Evolutionary conservation across 2,888 invertebrate species (phyloP).

Genomic region (Copidosoma aretas): DNA sequence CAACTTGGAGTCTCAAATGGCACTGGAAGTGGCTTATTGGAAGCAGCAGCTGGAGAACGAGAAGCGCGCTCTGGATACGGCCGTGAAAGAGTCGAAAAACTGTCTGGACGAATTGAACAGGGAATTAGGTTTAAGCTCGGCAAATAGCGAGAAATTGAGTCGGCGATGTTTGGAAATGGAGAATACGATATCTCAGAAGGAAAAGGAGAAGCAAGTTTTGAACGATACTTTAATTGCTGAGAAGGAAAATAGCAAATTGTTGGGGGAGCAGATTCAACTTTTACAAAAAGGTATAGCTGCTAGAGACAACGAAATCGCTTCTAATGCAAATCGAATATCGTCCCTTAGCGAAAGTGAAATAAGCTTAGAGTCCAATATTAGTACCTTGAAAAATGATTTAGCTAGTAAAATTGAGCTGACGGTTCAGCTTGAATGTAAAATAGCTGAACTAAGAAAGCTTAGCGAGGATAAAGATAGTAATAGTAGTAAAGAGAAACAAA

Average conservation of each 20-base stretch:
- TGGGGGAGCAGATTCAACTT: slow-evolving; percentile 31
- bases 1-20: slow-evolving; percentile 42
- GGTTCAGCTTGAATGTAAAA: slow-evolving; percentile 63
- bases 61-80: slow-evolving; percentile 40
- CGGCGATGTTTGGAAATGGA: slow-evolving; percentile 37
- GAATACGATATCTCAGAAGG: slow-evolving; percentile 36
- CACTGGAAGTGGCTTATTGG: slow-evolving; percentile 42
- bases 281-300: slow-evolving; percentile 64
- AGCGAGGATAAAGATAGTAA: slow-evolving; percentile 11
- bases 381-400: slow-evolving; percentile 43
- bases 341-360: slow-evolving; percentile 64
- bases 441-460: slow-evolving; percentile 62
- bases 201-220: slow-evolving; percentile 44
- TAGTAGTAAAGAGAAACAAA: slow-evolving; percentile 27
- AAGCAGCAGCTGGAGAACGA: slow-evolving; percentile 44
- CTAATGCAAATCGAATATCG: slow-evolving; percentile 65
- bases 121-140: slow-evolving; percentile 34
- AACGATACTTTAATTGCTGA: slow-evolving; percentile 63
- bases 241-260: slow-evolving; percentile 55
- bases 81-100: slow-evolving; percentile 44
- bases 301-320: slow-evolving; percentile 65
- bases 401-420: slow-evolving; percentile 55
- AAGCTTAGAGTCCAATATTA: slow-evolving; percentile 47
- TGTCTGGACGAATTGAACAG: slow-evolving; percentile 33
- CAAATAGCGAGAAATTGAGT: slow-evolving; percentile 35